Evolutionary conservation across 1,140 invertebrate species (phyloP).

Genomic region (Eueides isabella): DNA sequence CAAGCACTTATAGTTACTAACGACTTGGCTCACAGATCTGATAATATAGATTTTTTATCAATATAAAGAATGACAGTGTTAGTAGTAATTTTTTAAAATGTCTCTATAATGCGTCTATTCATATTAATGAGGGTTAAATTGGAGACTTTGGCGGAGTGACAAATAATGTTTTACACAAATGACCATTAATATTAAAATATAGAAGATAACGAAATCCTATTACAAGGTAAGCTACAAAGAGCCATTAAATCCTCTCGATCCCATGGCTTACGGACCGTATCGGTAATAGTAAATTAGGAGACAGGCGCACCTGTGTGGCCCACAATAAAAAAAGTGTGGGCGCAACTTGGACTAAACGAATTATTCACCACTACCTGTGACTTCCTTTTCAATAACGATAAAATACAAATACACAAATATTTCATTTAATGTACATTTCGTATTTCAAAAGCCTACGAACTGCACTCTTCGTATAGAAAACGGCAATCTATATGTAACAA

Average conservation of each 20-base stretch:
- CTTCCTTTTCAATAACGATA: constrained; percentile 47
- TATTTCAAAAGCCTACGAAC: not conserved
- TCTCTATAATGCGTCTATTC: constrained; percentile 38
- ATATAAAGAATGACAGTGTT: constrained; percentile 7
- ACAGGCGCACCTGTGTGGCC: constrained; percentile 77
- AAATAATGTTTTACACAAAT: constrained; percentile 36
- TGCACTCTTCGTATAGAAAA: not conserved
- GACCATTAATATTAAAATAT: constrained; percentile 51
- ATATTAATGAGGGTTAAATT: constrained; percentile 17
- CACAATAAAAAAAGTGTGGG: constrained; percentile 71
- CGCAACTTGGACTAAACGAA: constrained; percentile 79
- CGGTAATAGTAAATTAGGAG: constrained; percentile 77
- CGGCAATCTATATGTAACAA: not conserved
- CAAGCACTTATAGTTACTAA: not conserved
- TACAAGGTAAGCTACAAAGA: constrained; percentile 53
- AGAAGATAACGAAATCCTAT: constrained; percentile 49
- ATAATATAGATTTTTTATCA: not conserved
- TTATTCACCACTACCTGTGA: constrained; percentile 78
- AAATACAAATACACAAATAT: constrained; percentile 26
- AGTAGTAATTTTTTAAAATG: constrained; percentile 6
- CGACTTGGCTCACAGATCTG: not conserved
- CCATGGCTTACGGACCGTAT: constrained; percentile 60
- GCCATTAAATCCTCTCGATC: constrained; percentile 58
- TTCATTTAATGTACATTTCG: not conserved
- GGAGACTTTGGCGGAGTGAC: constrained; percentile 32